phyloP scores from a whole-genome alignment of 2,113 vertebrate species.

The Neodon shergylaensis region DNA sequence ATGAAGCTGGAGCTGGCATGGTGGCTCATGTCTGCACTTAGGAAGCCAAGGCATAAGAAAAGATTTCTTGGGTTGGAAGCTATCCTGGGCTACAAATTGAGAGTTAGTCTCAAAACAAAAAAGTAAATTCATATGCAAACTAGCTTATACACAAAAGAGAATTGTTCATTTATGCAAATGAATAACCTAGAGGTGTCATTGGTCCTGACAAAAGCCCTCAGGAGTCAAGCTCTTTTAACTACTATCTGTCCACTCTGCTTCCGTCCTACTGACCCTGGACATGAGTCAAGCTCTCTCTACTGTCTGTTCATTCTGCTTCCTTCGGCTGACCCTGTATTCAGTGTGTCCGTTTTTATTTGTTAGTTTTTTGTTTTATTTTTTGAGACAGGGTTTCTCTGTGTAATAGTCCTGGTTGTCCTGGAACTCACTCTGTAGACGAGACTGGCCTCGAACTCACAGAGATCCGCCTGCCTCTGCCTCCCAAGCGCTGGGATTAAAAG shows the following conservation, averaged over 20 bases:
- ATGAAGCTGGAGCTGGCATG: too few relatives aligned
- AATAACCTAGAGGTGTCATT: not conserved
- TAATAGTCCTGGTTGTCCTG: not conserved
- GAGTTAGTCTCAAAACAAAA: not conserved
- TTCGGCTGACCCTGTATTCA: not conserved
- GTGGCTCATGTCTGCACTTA: not conserved
- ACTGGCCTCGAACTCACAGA: not conserved
- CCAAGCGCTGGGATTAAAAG: not conserved
- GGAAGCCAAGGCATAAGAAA: not conserved
- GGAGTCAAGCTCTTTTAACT: too few relatives aligned
- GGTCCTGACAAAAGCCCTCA: not conserved
- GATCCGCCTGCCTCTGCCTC: not conserved
- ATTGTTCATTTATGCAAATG: not conserved
- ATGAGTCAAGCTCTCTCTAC: too few relatives aligned
- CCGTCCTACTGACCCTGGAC: too few relatives aligned
- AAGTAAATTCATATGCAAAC: not conserved
- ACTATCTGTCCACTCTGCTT: too few relatives aligned
- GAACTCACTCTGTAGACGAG: not conserved
- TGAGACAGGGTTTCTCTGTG: not conserved
- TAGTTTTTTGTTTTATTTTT: not conserved
- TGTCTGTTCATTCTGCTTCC: too few relatives aligned
- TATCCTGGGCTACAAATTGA: not conserved
- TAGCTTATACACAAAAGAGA: not conserved
- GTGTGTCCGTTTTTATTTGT: not conserved
- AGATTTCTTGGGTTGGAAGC: not conserved